Base-by-base conservation (phyloP, 2,888 invertebrate genomes). In the Hirudinaria manillensis region DNA sequence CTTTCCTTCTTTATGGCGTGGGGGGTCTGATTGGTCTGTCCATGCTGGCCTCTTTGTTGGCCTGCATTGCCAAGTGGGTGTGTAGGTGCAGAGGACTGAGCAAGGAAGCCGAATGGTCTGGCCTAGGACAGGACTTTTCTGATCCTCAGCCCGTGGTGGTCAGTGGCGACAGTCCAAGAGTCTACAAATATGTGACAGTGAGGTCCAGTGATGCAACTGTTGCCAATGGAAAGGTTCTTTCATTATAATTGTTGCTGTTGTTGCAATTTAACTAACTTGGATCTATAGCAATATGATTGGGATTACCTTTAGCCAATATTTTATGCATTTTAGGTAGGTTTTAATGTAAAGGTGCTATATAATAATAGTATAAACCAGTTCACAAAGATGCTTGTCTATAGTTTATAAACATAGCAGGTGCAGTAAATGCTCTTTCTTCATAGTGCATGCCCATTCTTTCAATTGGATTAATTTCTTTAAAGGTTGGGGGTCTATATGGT, bases 141-240 rank as follows among this genome's bases (percentile, higher is more conserved):
- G 65, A 61, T 36, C 56, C 34, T n/a, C 29, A 32, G 34, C 61
- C 61, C 3, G 36, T 45, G 4, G 65, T 61, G 32, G 32, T 56
- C 38, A n/a, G 24, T 55, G n/a, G 45, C 16, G 65, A 53, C 2
- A 73, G 73, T 53, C 75, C 75, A n/a, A 75, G 61, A 56, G 75
- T 75, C n/a, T 75, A 45, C 70, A 56, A 68, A 32, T 75, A 75
- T 53, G 75, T 75, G 29, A 68, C 75, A 16, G 75, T 75, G 4
- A 45, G 70, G 13, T 56, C 75, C 32, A 29, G 55, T 29, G 75
- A 70, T 24, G 75, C 24, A n/a, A 6, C 32, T 72, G 72, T 36
- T 72, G 32, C 45, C 21, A 29, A 21, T 27, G 73, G 38, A 45
- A 45, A 45, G 45, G 45, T 45, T 45, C 10, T 45, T 45, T 38